Conservation (phyloP, 2,113 vertebrate genomes). For the Labrus mixtus region DNA sequence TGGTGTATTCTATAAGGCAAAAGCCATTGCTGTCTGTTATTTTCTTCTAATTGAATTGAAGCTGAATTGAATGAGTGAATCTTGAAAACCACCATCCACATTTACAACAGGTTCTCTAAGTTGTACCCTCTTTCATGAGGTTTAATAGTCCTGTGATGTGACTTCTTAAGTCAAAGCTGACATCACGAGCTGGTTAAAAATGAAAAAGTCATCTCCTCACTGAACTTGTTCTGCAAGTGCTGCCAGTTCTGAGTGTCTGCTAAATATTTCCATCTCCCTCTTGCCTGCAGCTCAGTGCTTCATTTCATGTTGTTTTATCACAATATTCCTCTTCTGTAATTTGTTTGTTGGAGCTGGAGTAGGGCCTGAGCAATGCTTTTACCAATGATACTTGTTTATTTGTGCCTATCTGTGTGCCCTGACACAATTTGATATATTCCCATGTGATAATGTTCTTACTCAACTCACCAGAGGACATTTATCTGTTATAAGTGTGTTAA, state of each 20-base stretch:
- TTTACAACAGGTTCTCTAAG: slow-evolving; percentile 1
- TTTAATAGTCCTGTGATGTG: slow-evolving; percentile 25
- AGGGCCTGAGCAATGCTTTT: background rate
- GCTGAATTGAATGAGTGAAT: too few species aligned
- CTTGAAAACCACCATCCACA: too few species aligned
- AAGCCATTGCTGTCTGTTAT: background rate
- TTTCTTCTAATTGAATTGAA: background rate
- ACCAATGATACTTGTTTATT: slow-evolving; percentile 9
- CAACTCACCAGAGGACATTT: too few species aligned
- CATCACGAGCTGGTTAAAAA: slow-evolving; percentile 29
- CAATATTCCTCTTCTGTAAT: slow-evolving; percentile 1
- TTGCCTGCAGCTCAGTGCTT: slow-evolving; percentile 12
- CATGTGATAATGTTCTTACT: too few species aligned
- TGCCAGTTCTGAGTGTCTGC: background rate
- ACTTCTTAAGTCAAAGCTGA: slow-evolving; percentile 23
- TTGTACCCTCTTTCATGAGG: background rate
- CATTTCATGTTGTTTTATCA: background rate
- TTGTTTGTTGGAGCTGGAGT: background rate
- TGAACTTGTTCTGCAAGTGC: slow-evolving; percentile 18
- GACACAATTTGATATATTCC: background rate
- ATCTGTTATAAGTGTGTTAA: too few species aligned
- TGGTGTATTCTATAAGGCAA: background rate
- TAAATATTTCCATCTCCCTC: slow-evolving; percentile 1
- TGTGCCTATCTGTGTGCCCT: slow-evolving; percentile 6
- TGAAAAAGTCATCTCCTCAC: slow-evolving; percentile 16